These are phyloP conservation scores for Lophura nycthemera DNA, from an alignment of 2,113 vertebrate genomes.

Conservation along the genomic window DNA sequence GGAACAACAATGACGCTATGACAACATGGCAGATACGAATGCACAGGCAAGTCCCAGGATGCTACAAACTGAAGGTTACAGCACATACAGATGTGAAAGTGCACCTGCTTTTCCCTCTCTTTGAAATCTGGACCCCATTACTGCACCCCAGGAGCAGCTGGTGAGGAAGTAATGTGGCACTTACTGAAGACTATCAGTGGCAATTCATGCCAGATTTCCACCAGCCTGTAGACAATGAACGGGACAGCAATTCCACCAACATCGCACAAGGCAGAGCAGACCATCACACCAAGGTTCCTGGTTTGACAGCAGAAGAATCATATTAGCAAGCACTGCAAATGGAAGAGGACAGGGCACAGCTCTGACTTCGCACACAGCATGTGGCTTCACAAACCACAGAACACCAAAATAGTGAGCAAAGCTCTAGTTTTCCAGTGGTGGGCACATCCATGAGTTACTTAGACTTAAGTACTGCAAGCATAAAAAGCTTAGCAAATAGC, in stretches of 20 bases:
- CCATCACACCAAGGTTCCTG: slow-evolving; percentile 89
- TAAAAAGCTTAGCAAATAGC: background rate
- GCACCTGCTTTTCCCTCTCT: background rate
- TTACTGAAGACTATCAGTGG: slow-evolving; percentile 90
- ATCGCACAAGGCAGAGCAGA: slow-evolving; percentile 90
- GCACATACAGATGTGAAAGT: background rate
- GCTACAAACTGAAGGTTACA: background rate
- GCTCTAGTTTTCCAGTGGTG: background rate
- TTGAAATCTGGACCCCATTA: background rate
- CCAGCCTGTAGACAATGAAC: slow-evolving; percentile 90
- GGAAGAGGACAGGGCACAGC: background rate
- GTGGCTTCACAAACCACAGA: background rate
- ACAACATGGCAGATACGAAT: background rate
- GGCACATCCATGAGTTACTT: background rate
- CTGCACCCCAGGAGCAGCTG: rapidly evolving
- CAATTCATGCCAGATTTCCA: slow-evolving; percentile 86
- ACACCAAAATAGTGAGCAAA: background rate
- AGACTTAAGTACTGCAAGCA: background rate
- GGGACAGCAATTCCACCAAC: slow-evolving; percentile 87
- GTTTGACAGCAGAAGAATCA: background rate
- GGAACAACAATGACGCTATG: background rate
- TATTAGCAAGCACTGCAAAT: rapidly evolving
- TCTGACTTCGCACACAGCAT: background rate
- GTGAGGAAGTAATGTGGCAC: background rate
- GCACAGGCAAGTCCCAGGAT: background rate